A percentile compares a stretch with the other conserved stretches of the same genome.
Conservation (phyloP, 2,797 vertebrate species). For the Cheirogaleus major region DNA sequence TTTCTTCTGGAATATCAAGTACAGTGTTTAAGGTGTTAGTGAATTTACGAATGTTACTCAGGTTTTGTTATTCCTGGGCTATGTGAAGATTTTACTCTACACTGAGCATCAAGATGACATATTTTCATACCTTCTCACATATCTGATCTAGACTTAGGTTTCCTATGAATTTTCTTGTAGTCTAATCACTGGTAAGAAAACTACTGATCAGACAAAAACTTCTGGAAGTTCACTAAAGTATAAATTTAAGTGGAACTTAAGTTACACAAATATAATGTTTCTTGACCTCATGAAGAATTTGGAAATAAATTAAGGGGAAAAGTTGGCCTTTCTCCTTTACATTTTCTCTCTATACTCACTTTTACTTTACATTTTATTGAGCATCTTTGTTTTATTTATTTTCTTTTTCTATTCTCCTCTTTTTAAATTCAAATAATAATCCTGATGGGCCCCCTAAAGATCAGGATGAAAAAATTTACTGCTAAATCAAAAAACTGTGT, state of each 20-base stretch:
- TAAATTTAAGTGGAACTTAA: neutral
- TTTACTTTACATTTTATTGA: neutral
- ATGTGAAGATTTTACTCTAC: conserved; percentile 3
- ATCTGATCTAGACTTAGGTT: conserved; percentile 36
- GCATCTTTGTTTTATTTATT: neutral
- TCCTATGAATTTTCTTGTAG: conserved; percentile 42
- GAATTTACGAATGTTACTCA: neutral
- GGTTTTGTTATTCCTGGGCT: neutral
- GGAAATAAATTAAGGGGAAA: neutral
- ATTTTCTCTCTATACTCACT: neutral
- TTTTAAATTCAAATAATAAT: neutral
- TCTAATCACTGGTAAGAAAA: conserved; percentile 22
- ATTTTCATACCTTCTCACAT: neutral
- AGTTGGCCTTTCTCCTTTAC: neutral
- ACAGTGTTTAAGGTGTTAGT: neutral
- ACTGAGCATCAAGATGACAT: neutral
- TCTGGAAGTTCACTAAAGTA: conserved; percentile 3
- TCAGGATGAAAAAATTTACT: neutral
- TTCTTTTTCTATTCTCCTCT: neutral
- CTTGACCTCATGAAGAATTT: neutral
- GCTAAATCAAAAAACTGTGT: neutral
- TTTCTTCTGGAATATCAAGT: neutral
- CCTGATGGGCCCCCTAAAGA: neutral
- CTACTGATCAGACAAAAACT: neutral
- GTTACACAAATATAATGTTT: neutral